Percentiles rank a stretch among this genome's conserved stretches.
Evolutionary conservation across 2,797 vertebrate genomes (phyloP).

Genomic region (Mycteria americana): DNA sequence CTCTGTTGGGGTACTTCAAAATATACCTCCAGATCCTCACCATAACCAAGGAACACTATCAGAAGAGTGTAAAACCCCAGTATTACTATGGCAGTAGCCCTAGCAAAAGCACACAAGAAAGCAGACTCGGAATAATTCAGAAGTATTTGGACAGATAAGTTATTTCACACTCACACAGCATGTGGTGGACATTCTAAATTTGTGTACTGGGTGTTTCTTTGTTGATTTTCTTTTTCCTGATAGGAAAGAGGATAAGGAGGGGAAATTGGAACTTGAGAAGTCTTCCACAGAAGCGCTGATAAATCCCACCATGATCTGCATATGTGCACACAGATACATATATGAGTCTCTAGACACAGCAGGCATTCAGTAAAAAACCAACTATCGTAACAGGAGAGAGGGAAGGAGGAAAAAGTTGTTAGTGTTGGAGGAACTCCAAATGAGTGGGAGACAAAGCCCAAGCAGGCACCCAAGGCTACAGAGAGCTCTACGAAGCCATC

Average conservation of each 20-base stretch:
- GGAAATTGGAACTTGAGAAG: background rate
- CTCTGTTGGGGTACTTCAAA: background rate
- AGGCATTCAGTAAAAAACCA: background rate
- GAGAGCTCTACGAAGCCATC: background rate
- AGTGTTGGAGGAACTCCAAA: background rate
- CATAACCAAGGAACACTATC: background rate
- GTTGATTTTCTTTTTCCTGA: background rate
- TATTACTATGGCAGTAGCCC: background rate
- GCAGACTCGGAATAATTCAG: background rate
- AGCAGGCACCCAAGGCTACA: background rate
- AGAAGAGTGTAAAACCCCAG: background rate
- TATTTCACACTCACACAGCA: background rate
- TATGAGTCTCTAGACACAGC: background rate
- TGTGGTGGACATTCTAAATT: background rate
- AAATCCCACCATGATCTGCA: background rate
- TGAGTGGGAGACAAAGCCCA: background rate
- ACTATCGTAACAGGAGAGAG: background rate
- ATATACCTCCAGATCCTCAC: background rate
- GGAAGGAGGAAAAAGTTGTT: background rate
- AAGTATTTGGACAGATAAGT: background rate
- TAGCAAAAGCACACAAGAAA: background rate
- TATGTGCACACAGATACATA: accelerated
- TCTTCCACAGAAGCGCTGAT: background rate
- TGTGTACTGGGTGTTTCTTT: background rate
- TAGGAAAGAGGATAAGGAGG: background rate